A percentile compares a stretch with the other conserved stretches of the same genome.
Evolutionary conservation across 2,113 vertebrate species (phyloP).

Genomic region (Archilochus colubris): DNA sequence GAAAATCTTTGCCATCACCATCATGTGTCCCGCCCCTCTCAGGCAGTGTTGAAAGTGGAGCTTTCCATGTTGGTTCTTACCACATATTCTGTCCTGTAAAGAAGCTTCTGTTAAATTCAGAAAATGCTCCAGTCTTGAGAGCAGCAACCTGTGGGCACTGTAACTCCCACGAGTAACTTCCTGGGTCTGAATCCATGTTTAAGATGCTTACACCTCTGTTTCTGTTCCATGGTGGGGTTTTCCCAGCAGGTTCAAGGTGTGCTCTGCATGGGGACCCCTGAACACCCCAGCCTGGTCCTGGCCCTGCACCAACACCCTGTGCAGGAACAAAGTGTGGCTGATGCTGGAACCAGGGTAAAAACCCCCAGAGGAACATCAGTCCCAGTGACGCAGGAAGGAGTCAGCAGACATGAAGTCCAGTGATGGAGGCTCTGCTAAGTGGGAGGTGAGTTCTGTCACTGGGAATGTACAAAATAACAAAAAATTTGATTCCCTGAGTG

Average conservation of each 20-base stretch:
- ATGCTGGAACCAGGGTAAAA: neutral
- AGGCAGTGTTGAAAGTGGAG: neutral
- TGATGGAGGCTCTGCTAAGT: neutral
- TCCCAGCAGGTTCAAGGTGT: neutral
- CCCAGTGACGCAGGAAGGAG: rapidly evolving
- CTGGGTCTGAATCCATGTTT: rapidly evolving
- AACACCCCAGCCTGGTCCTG: neutral
- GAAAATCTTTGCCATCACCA: rapidly evolving
- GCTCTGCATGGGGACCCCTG: rapidly evolving
- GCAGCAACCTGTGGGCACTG: rapidly evolving
- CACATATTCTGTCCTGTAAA: neutral
- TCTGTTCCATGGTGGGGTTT: rapidly evolving
- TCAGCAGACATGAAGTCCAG: neutral
- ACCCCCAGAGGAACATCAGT: rapidly evolving
- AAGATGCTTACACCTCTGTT: neutral
- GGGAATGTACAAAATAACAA: neutral
- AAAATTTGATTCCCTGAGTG: neutral
- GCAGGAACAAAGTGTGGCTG: neutral
- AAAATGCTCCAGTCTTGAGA: rapidly evolving
- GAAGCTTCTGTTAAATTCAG: neutral
- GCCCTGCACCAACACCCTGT: neutral
- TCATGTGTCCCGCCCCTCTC: neutral
- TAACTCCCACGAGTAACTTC: neutral
- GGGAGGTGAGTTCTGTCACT: neutral
- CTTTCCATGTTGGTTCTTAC: rapidly evolving